A percentile compares a stretch with the other conserved stretches of the same genome.
phyloP scores from a whole-genome alignment of 2,888 invertebrate species.

The Germaria angustata region DNA sequence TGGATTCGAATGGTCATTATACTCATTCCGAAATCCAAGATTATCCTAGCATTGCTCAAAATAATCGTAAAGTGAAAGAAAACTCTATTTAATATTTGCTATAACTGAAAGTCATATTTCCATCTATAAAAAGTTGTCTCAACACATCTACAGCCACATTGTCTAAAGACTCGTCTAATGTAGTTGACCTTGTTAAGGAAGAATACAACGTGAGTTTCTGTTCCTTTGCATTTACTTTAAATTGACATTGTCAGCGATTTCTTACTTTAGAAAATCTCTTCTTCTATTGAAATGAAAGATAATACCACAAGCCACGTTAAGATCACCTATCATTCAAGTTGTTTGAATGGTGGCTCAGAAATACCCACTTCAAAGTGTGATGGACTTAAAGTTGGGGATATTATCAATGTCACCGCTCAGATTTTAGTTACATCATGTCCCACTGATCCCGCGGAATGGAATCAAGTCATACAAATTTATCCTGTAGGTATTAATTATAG shows the following conservation, averaged over 20 bases:
- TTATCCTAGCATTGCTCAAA: constrained; percentile 98
- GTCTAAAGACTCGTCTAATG: constrained; percentile 96
- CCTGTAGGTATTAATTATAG: constrained; percentile 95
- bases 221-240: background rate
- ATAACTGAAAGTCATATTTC: constrained; percentile 92
- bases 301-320: constrained; percentile 90
- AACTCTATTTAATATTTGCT: constrained; percentile 98
- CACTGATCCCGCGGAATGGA: constrained; percentile 88
- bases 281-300: constrained; percentile 94
- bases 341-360: constrained; percentile 84
- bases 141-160: constrained; percentile 93
- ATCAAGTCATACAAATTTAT: constrained; percentile 91
- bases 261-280: constrained; percentile 90
- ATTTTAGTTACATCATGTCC: constrained; percentile 93
- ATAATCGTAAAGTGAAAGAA: constrained; percentile 92
- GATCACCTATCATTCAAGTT: constrained; percentile 91
- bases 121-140: constrained; percentile 90
- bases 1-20: constrained; percentile 87
- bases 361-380: constrained; percentile 92
- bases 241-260: background rate
- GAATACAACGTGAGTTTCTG: constrained; percentile 88
- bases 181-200: constrained; percentile 94
- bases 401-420: constrained; percentile 89
- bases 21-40: constrained; percentile 92
- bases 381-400: constrained; percentile 94